Percentiles rank a stretch among this genome's conserved stretches.
phyloP scores from a whole-genome alignment of 2,888 invertebrate species.

The Athrips mouffetella region DNA sequence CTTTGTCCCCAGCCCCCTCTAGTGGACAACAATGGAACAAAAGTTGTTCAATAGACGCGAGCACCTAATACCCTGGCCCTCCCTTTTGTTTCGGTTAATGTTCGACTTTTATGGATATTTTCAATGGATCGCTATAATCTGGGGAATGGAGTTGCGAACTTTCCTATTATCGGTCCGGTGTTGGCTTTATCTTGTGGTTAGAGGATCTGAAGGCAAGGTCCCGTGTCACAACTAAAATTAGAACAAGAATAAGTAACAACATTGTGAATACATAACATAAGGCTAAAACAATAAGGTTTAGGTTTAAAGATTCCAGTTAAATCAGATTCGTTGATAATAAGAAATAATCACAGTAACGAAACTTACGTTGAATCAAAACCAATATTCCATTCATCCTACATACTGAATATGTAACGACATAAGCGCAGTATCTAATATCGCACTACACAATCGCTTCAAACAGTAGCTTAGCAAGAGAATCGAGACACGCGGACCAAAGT shows the following conservation, averaged over 20 bases:
- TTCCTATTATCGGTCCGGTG: constrained; percentile 47
- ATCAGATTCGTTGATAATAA: no score
- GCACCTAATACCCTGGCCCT: constrained; percentile 76
- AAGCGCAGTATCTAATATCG: no score
- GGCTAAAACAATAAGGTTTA: no score
- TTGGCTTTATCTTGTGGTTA: background rate
- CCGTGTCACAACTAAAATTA: background rate
- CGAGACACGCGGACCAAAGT: constrained; percentile 30
- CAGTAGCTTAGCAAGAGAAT: no score
- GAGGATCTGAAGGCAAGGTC: background rate
- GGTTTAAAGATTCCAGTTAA: constrained; percentile 13
- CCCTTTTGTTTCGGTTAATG: constrained; percentile 77
- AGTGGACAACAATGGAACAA: constrained; percentile 77
- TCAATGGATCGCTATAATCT: constrained; percentile 76
- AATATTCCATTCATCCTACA: no score
- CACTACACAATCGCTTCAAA: no score
- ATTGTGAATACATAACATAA: constrained; percentile 18
- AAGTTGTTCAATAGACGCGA: constrained; percentile 75
- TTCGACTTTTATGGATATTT: constrained; percentile 79
- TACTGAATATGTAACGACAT: no score
- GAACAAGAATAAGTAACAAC: background rate
- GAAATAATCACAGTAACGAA: no score
- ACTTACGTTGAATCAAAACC: no score
- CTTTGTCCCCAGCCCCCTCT: constrained; percentile 70
- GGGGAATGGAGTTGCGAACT: constrained; percentile 67